Base-by-base conservation (phyloP, 2,888 invertebrate species). In the Drymonia ruficornis region DNA sequence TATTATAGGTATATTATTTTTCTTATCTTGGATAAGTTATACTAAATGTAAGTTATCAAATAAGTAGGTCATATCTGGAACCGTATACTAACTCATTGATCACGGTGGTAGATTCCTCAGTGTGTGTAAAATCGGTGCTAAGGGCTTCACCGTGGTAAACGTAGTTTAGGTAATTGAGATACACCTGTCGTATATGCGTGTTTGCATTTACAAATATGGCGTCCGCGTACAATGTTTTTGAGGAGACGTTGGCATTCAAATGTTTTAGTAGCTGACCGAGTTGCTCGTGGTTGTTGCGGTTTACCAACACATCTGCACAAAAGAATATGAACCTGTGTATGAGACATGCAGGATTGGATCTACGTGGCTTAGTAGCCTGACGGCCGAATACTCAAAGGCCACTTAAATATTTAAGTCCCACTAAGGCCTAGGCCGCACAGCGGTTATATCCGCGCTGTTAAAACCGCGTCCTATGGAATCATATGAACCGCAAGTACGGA, bases 181-280 rank as follows among this genome's bases (percentile, higher is more conserved):
- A 96, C 45, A 93, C 74, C 0, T 85, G 83, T 11, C 95, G 89
- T 18, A 96, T 87, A 0, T 90, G 91, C 56, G 88, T 93, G 15
- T 87, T 88, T 12, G 82, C 74, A 78, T 95, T 94, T 0, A 95
- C 89, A 67, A 95, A 95, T 49, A 95, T 81, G 0, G 93, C 95
- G 51, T 93, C 93, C 0, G 95, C 95, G 55, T 94, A 93, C 34
- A 87, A 67, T 0, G 91, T 86, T 60, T 85, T 86, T 13, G 89
- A 82, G 1, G 59, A 61, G 43, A 56, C 68, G 51, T 82, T 80
- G 8, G 61, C 52, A 53, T 83, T 84, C 38, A 91, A 65, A 2
- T 61, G 42, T 23, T 83, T 78, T 19, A 95, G 76, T 44, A 95
- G 76, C 11, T 85, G 72, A 0, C 95, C 95, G 52, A 95, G 93